Conservation (phyloP, 2,797 vertebrate genomes). For the Oryzias dopingdopingensis region DNA sequence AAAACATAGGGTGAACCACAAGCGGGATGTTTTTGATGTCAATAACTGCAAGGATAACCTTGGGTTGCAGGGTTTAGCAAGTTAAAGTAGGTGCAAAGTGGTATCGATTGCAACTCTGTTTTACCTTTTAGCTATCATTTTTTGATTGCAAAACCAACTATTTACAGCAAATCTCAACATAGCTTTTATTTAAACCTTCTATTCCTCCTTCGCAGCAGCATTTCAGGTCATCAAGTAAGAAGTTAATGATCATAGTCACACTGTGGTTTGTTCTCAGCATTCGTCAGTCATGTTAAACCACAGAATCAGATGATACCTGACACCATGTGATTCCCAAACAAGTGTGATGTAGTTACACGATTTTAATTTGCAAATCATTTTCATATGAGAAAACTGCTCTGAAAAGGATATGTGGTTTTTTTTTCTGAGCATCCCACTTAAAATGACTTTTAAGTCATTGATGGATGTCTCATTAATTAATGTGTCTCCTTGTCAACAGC, state of each 20-base stretch:
- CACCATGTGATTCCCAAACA: conserved; percentile 34
- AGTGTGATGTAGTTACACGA: conserved; percentile 8
- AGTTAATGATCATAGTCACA: too few relatives aligned
- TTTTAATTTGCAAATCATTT: conserved; percentile 14
- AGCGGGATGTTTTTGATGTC: neutral
- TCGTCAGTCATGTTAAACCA: conserved; percentile 26
- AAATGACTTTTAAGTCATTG: neutral
- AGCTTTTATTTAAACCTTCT: conserved; percentile 14
- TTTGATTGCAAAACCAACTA: conserved; percentile 7
- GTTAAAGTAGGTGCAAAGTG: conserved; percentile 44
- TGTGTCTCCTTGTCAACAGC: conserved; percentile 27
- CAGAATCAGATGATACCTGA: conserved; percentile 50
- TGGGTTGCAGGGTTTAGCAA: conserved; percentile 56
- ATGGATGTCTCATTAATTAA: neutral
- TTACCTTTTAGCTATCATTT: conserved; percentile 54
- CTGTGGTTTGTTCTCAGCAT: conserved; percentile 43
- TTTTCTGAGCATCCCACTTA: conserved; percentile 6
- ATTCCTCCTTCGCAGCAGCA: conserved; percentile 21
- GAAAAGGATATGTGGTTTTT: neutral
- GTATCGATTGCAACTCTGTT: conserved; percentile 68
- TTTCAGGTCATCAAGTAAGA: conserved; percentile 7
- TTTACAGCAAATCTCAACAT: conserved; percentile 32
- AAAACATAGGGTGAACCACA: neutral
- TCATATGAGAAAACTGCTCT: conserved; percentile 8
- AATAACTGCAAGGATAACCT: conserved; percentile 22